phyloP scores from a whole-genome alignment of 2,888 invertebrate genomes.

The Papilio demoleus region DNA sequence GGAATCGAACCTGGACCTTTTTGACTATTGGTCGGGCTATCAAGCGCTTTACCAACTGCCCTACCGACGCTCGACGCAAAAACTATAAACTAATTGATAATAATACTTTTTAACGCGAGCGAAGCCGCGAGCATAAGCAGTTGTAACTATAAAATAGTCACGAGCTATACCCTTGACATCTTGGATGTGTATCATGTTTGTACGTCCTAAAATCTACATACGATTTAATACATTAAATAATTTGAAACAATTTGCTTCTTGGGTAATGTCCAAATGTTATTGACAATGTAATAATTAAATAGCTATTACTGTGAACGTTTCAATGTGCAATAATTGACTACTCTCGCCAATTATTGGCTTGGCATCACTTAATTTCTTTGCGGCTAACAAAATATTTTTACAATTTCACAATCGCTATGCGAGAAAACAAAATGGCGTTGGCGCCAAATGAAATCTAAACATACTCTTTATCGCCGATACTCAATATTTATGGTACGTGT shows the following conservation, averaged over 20 bases:
- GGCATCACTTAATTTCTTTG: neutral
- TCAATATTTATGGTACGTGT: slow-evolving; percentile 42
- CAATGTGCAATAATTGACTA: slow-evolving; percentile 14
- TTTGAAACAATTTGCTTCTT: neutral
- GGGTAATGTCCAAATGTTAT: slow-evolving; percentile 15
- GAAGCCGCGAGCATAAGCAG: too few species aligned
- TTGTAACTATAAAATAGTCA: neutral
- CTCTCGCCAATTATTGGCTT: neutral
- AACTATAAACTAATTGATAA: too few species aligned
- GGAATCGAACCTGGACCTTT: too few species aligned
- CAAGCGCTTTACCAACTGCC: too few species aligned
- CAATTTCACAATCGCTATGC: neutral
- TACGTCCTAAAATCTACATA: too few species aligned
- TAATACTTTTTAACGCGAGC: too few species aligned
- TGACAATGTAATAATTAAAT: too few species aligned
- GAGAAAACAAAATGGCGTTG: slow-evolving; percentile 43
- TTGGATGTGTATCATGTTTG: too few species aligned
- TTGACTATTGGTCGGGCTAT: too few species aligned
- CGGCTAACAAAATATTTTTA: slow-evolving; percentile 4
- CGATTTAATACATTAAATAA: neutral
- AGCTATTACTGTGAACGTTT: slow-evolving; percentile 5
- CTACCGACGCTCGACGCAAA: too few species aligned
- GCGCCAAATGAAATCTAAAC: slow-evolving; percentile 12
- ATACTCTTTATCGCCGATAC: neutral
- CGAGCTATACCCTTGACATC: too few species aligned